These are phyloP conservation scores for Epistrophella euchroma DNA, from an alignment of 2,888 invertebrate genomes.

Conservation along the genomic window DNA sequence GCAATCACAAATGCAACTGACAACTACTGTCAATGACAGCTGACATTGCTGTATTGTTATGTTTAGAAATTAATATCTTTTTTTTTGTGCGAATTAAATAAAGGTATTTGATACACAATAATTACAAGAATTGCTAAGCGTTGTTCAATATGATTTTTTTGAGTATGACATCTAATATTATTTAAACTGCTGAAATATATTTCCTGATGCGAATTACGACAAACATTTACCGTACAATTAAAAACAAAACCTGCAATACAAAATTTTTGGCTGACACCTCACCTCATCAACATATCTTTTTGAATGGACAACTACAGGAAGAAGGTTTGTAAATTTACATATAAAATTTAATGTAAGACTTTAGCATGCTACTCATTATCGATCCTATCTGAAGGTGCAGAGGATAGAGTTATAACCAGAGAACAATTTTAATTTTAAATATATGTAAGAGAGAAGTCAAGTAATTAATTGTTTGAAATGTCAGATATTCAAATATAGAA, in stretches of 20 bases:
- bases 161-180: neutral
- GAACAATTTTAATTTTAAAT: too few species aligned
- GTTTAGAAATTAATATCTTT: conserved; percentile 32
- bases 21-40: conserved; percentile 73
- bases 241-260: too few species aligned
- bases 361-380: neutral
- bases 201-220: too few species aligned
- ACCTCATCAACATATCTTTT: conserved; percentile 70
- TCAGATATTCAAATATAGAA: too few species aligned
- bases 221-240: neutral
- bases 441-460: too few species aligned
- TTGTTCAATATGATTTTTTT: neutral
- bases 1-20: conserved; percentile 34
- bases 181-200: neutral
- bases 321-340: conserved; percentile 79
- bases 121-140: neutral
- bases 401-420: too few species aligned
- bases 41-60: conserved; percentile 68
- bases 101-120: neutral
- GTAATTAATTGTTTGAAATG: too few species aligned
- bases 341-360: neutral
- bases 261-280: conserved; percentile 13
- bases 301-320: conserved; percentile 83
- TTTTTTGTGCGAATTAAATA: neutral
- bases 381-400: too few species aligned